Evolutionary conservation across 2,888 invertebrate species (phyloP), one percentile per base, ranked within the genome.

Genomic region (Helleia helle): DNA sequence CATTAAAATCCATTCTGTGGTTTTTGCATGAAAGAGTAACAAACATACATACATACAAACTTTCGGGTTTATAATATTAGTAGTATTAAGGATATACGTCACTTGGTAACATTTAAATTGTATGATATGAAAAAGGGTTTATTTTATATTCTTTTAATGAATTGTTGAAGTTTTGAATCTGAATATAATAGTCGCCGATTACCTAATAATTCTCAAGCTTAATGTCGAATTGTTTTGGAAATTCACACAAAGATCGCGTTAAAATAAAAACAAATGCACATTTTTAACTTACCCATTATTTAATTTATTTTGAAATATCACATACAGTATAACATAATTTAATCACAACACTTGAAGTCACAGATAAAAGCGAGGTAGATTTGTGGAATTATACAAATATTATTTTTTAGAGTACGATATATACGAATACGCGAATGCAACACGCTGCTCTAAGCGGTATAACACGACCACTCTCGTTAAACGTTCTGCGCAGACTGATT

Each of bases 401-500:
- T n/a, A n/a, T 43, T 42, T 42, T 55, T 52, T 46, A 43, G 37
- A 54, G 42, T 56, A 53, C 62, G 64, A 55, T 59, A n/a, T n/a
- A n/a, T 48, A 46, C 53, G 52, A 60, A 64, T 55, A 70, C 77
- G 79, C 76, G 74, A 71, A 54, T 56, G 61, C 58, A 62, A 69
- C 65, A 68, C 66, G 70, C 71, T 60, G 61, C 27, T 41, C 52
- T 40, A 36, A 48, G 50, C 24, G 36, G 17, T 43, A 54, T 54
- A 51, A 59, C 66, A 60, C 73, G 44, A 51, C 48, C 66, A 56
- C 44, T 58, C 52, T 55, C 31, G 37, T 36, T 55, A 57, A 65
- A 55, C 56, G 70, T 65, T 65, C 59, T 59, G 57, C 58, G 63
- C 70, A 63, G 70, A 83, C 81, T 83, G 74, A 69, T 41, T 55